phyloP scores from a whole-genome alignment of 1,140 invertebrate genomes.

The Apolygus lucorum region DNA sequence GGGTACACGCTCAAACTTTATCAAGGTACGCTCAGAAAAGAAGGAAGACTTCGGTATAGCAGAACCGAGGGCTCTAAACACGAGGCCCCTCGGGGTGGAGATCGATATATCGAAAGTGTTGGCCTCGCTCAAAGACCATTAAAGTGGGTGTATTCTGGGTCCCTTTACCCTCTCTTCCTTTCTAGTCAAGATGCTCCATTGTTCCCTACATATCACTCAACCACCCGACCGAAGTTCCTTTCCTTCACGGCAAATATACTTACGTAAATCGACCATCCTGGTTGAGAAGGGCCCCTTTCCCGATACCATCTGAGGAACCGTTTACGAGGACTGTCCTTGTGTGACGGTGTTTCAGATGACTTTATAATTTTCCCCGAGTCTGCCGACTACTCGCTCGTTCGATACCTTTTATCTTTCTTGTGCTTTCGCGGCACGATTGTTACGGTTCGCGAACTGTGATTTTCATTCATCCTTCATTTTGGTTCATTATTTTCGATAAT shows the following conservation, averaged over 20 bases:
- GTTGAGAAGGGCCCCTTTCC: no score
- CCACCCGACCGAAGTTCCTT: not conserved
- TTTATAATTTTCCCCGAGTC: no score
- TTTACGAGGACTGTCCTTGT: no score
- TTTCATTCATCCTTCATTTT: no score
- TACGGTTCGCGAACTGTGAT: no score
- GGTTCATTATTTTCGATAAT: no score
- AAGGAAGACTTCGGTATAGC: not conserved
- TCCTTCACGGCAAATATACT: not conserved
- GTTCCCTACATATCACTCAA: not conserved
- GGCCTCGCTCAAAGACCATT: not conserved
- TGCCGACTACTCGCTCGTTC: no score
- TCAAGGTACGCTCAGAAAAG: not conserved
- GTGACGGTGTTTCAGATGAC: no score
- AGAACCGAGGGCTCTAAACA: not conserved
- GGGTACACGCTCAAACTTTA: not conserved
- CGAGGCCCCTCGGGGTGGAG: no score
- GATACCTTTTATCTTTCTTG: no score
- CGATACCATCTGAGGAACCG: no score
- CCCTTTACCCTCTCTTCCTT: not conserved
- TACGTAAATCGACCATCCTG: not conserved
- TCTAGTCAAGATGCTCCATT: not conserved
- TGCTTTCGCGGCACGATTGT: no score
- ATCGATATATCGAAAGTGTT: constrained; percentile 1
- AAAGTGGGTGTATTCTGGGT: not conserved